A percentile compares a stretch with the other conserved stretches of the same genome.
These are phyloP conservation scores for Bambusicola thoracicus DNA, from an alignment of 2,113 vertebrate species.

Conservation along the genomic window DNA sequence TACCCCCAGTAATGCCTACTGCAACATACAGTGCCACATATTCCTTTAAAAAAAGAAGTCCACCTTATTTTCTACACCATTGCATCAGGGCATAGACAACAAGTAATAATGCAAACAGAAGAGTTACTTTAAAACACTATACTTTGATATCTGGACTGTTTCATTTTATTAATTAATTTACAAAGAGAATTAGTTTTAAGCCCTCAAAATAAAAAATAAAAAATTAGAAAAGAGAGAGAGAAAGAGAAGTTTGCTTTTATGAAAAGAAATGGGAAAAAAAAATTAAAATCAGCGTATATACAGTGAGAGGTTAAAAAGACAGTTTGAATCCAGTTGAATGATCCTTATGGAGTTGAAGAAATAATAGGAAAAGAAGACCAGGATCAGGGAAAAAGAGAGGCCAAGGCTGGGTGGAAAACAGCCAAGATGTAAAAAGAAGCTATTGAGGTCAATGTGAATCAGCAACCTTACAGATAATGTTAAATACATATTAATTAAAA, in stretches of 20 bases:
- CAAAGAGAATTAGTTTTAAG: background rate
- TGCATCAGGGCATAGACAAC: background rate
- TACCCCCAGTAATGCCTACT: too few relatives aligned
- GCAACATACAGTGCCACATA: background rate
- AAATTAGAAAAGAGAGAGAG: background rate
- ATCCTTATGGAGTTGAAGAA: background rate
- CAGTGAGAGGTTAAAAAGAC: background rate
- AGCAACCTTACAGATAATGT: background rate
- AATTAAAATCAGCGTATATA: background rate
- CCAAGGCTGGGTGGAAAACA: background rate
- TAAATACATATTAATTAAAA: background rate
- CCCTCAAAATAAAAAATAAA: background rate
- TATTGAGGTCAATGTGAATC: background rate
- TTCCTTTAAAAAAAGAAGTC: background rate
- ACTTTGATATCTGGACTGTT: background rate
- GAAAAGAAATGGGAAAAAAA: background rate
- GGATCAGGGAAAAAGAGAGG: background rate
- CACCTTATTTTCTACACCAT: background rate
- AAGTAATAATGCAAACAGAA: slow-evolving; percentile 4
- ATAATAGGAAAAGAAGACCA: background rate
- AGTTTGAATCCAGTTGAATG: background rate
- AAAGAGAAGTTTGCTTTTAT: background rate
- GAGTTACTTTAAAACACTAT: background rate
- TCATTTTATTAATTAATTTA: background rate
- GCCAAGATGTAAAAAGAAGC: background rate